These are phyloP conservation scores for Machimus atricapillus DNA, from an alignment of 2,888 invertebrate species.

Conservation along the genomic window DNA sequence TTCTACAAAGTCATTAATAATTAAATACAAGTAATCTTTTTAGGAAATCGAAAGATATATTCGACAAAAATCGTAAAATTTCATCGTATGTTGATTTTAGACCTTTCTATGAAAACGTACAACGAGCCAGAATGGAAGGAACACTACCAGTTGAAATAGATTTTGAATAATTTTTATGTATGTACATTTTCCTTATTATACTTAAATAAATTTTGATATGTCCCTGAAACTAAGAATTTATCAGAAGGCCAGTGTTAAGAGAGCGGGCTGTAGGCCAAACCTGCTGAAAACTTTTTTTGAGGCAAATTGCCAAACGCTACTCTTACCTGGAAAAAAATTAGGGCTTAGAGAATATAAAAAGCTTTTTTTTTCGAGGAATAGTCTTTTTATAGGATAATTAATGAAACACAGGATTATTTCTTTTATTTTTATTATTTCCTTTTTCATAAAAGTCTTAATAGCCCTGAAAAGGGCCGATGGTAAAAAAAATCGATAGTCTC, in stretches of 20 bases:
- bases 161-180: conserved; percentile 54
- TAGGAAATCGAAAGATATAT: conserved; percentile 48
- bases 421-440: neutral
- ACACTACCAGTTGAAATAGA: conserved; percentile 71
- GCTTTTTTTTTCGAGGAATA: neutral
- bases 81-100: conserved; percentile 85
- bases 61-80: conserved; percentile 73
- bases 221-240: neutral
- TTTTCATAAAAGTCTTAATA: neutral
- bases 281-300: neutral
- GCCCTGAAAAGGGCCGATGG: neutral
- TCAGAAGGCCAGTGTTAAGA: neutral
- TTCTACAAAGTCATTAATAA: neutral
- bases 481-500: neutral
- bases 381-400: neutral
- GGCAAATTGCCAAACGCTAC: too few species aligned
- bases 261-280: neutral
- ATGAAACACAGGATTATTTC: neutral
- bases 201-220: neutral
- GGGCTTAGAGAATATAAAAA: too few species aligned
- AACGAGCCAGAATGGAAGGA: conserved; percentile 71
- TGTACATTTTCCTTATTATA: neutral
- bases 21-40: neutral
- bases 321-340: too few species aligned
- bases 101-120: conserved; percentile 77